A percentile compares a stretch with the other conserved stretches of the same genome.
Evolutionary conservation across 2,888 invertebrate species (phyloP).

Genomic region (Drosophila rellima): DNA sequence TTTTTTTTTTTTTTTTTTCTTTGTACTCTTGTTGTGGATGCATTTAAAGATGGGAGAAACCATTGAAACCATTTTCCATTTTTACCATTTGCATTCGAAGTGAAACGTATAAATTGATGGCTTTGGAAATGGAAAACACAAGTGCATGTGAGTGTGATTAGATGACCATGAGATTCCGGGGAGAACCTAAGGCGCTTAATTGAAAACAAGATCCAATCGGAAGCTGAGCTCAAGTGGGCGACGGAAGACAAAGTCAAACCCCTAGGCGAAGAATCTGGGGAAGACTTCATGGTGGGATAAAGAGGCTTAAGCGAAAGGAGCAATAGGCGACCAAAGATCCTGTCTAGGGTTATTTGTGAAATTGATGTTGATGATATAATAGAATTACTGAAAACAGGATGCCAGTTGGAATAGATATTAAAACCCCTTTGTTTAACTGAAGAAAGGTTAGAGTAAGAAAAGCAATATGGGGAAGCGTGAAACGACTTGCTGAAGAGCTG

Average conservation of each 20-base stretch:
- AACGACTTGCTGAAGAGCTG: no score
- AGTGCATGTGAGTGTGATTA: slow-evolving; percentile 8
- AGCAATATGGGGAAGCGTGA: no score
- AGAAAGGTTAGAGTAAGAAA: no score
- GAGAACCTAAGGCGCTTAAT: slow-evolving; percentile 1
- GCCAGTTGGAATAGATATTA: no score
- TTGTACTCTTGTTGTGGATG: slow-evolving; percentile 22
- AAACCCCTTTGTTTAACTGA: no score
- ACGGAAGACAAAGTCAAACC: not conserved
- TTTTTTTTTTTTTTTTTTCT: not conserved
- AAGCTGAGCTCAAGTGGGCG: not conserved
- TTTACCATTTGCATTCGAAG: slow-evolving; percentile 62
- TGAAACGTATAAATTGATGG: slow-evolving; percentile 51
- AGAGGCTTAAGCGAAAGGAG: no score
- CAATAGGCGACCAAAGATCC: not conserved
- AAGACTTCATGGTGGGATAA: no score
- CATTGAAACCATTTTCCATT: slow-evolving; percentile 62
- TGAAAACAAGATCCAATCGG: not conserved
- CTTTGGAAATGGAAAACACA: not conserved
- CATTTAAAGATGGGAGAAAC: slow-evolving; percentile 62
- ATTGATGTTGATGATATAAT: not conserved
- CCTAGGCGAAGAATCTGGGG: not conserved
- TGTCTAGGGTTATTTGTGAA: not conserved
- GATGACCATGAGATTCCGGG: not conserved
- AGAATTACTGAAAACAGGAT: no score